These are phyloP conservation scores for Elaphurus davidianus DNA, from an alignment of 2,113 vertebrate genomes.

Conservation along the genomic window DNA sequence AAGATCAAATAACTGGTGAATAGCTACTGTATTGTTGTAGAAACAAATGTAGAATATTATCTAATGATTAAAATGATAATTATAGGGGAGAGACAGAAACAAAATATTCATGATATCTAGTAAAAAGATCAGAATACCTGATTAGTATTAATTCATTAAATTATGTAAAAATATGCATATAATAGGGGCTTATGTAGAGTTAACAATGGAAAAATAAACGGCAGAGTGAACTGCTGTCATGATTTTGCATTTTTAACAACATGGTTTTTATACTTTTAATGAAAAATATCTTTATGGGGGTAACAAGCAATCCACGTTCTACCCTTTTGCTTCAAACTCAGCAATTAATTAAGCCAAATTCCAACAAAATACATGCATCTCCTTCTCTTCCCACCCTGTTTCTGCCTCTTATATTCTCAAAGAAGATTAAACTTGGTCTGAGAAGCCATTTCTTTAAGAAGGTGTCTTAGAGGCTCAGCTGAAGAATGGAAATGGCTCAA, in stretches of 20 bases:
- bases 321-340: neutral
- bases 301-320: neutral
- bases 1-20: neutral
- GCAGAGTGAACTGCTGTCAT: neutral
- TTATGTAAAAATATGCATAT: neutral
- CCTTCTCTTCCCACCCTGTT: neutral
- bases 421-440: neutral
- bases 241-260: neutral
- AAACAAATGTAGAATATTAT: neutral
- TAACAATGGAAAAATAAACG: neutral
- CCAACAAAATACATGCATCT: neutral
- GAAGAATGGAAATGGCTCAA: neutral
- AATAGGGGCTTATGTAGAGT: neutral
- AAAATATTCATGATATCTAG: neutral
- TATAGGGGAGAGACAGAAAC: neutral
- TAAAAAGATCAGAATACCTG: neutral
- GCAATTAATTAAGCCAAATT: neutral
- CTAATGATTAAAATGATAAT: neutral
- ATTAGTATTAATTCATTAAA: neutral
- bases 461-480: neutral
- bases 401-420: neutral
- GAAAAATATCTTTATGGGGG: neutral
- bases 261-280: neutral
- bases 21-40: neutral
- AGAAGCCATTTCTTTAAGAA: neutral